These are phyloP conservation scores for Dryococelus australis DNA, from an alignment of 2,888 invertebrate species.

Conservation along the genomic window DNA sequence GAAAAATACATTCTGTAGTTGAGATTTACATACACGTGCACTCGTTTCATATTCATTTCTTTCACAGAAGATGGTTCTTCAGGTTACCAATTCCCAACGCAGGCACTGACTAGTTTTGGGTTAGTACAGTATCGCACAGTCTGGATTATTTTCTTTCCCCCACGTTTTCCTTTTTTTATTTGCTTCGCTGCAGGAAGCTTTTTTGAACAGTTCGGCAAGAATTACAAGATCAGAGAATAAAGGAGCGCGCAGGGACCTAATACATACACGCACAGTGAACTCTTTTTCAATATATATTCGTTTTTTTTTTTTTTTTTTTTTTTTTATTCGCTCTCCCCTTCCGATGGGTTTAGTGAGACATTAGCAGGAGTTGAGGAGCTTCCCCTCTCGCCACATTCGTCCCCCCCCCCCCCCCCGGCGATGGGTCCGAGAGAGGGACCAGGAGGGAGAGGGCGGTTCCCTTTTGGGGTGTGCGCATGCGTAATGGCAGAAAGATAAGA, in stretches of 20 bases:
- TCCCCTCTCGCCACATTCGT: neutral
- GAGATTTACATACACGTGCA: too few species aligned
- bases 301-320: neutral
- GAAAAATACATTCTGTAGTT: too few species aligned
- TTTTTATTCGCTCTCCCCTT: slow-evolving; percentile 6
- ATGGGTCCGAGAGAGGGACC: neutral
- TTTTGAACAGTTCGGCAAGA: slow-evolving; percentile 5
- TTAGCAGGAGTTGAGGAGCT: slow-evolving; percentile 35
- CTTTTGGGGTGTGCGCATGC: slow-evolving; percentile 42
- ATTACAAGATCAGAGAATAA: slow-evolving; percentile 7
- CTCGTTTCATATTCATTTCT: too few species aligned
- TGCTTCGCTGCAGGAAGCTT: neutral
- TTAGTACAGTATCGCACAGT: neutral
- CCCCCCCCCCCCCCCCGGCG: too few species aligned
- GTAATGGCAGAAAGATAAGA: slow-evolving; percentile 45
- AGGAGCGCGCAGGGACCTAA: neutral
- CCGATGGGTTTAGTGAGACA: slow-evolving; percentile 44
- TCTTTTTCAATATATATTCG: slow-evolving; percentile 7
- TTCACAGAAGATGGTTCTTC: neutral
- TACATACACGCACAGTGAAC: neutral
- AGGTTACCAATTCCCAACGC: neutral
- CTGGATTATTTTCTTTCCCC: neutral
- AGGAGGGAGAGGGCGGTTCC: neutral
- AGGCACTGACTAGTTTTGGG: neutral
- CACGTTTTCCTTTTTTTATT: neutral